Base-by-base conservation (phyloP, 2,888 invertebrate species). In the Acleris holmiana region DNA sequence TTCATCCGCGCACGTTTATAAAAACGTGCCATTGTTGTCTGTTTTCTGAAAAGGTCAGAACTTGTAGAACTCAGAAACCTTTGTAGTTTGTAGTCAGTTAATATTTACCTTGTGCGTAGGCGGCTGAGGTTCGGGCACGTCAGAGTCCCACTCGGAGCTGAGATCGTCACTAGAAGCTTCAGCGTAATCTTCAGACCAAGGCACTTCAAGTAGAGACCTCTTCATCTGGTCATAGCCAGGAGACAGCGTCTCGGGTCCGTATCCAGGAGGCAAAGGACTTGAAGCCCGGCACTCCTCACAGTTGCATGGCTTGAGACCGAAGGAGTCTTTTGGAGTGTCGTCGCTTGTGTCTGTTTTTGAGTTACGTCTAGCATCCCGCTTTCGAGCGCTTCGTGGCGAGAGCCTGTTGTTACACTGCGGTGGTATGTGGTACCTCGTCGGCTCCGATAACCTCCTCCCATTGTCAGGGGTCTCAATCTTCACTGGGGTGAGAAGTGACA, bases 111-210 rank as follows among this genome's bases (percentile, higher is more conserved):
- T 91, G 73, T 85, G 85, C 68, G 83, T 84, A 29, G 91, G 89
- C 29, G 88, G 88, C 29, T 87, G 83, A 1, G 91, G 91, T 60
- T 95, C 95, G 17, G 95, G 94, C 7, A 95, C 96, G 85, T 97
- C 97, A 2, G 97, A 97, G 81, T 98, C 97, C 97, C 98, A 98
- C 80, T 98, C 98, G 15, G 97, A 97, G 83, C 97, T 97, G 68
- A 98, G 94, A 85, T 98, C 98, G 84, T 98, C 98, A 80, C 97
- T 97, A 72, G 97, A 97, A n/a, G 97, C 96, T 78, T 97, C 97
- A 15, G 97, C 97, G 84, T 96, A 98, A 78, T 98, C 98, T 68
- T 95, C 91, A 35, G 93, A 93, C 91, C 95, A 93, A 0, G 96
- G 96, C 71, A 97, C 97, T 78, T 96, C 95, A 70, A 97, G 85